Percentiles rank a stretch among this genome's conserved stretches.
Conservation (phyloP, 2,888 invertebrate genomes). For the Cyrtodaria siliqua region DNA sequence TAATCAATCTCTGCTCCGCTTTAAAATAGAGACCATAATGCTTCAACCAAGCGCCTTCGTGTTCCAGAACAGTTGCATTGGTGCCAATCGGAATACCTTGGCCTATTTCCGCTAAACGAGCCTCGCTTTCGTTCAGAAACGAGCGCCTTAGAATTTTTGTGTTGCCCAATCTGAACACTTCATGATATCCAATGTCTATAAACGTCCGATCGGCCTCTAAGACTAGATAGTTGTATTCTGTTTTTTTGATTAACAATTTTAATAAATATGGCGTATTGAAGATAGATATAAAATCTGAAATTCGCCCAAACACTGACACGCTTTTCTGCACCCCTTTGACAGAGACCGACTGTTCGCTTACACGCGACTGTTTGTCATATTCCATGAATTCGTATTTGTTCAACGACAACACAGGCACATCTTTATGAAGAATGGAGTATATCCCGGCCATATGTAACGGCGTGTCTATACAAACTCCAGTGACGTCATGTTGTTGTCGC, state of each 20-base stretch:
- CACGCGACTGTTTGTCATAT: constrained; percentile 13
- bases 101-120: constrained; percentile 38
- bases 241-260: constrained; percentile 65
- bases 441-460: constrained; percentile 70
- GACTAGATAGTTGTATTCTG: constrained; percentile 76
- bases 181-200: constrained; percentile 63
- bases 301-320: constrained; percentile 50
- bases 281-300: constrained; percentile 73
- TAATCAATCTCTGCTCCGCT: constrained; percentile 65
- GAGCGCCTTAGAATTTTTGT: constrained; percentile 71
- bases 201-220: constrained; percentile 58
- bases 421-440: constrained; percentile 71
- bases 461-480: constrained; percentile 75
- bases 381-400: constrained; percentile 64
- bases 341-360: neutral
- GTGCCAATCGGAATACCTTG: constrained; percentile 59
- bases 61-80: constrained; percentile 75
- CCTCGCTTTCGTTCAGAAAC: constrained; percentile 38
- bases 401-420: constrained; percentile 71
- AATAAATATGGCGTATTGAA: constrained; percentile 71
- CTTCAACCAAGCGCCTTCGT: constrained; percentile 76
- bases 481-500: constrained; percentile 72
- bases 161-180: constrained; percentile 71
- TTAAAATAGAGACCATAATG: constrained; percentile 64
- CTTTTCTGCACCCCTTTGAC: neutral